These are phyloP conservation scores for Dendrolimus pini DNA, from an alignment of 2,888 invertebrate genomes.

Conservation along the genomic window DNA sequence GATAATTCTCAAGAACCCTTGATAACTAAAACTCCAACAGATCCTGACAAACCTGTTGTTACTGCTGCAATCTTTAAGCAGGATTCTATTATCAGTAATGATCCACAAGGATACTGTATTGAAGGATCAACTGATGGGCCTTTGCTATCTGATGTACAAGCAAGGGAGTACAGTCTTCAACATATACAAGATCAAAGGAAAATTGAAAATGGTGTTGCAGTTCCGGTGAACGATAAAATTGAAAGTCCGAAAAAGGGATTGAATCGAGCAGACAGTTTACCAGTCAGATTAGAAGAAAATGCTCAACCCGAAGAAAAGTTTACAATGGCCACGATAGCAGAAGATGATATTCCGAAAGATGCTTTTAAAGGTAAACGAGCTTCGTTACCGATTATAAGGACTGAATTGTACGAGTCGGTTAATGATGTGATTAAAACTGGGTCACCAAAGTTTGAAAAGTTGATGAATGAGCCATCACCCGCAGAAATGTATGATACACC, in stretches of 20 bases:
- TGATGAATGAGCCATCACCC: constrained; percentile 70
- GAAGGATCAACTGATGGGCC: constrained; percentile 73
- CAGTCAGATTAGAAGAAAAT: constrained; percentile 72
- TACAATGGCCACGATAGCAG: constrained; percentile 52
- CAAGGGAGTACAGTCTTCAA: constrained; percentile 60
- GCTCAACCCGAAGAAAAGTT: constrained; percentile 24
- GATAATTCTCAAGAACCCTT: constrained; percentile 68
- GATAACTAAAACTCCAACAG: constrained; percentile 64
- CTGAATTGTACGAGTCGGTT: constrained; percentile 74
- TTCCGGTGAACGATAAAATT: constrained; percentile 44
- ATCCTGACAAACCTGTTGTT: constrained; percentile 80
- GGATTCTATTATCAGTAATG: constrained; percentile 70
- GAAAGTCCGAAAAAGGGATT: constrained; percentile 65
- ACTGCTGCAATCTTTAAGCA: constrained; percentile 83
- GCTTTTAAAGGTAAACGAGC: constrained; percentile 50
- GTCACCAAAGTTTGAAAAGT: constrained; percentile 77
- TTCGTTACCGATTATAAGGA: constrained; percentile 58
- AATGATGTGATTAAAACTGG: constrained; percentile 70
- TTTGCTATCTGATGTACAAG: constrained; percentile 67
- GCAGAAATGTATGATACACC: constrained; percentile 49
- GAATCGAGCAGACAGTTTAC: constrained; percentile 73
- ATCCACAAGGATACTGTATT: constrained; percentile 61
- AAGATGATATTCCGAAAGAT: constrained; percentile 56
- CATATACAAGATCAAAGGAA: constrained; percentile 62
- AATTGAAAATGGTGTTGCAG: constrained; percentile 55